These are phyloP conservation scores for Calyptommatus sinebrachiatus DNA, from an alignment of 2,113 vertebrate genomes.

Conservation along the genomic window DNA sequence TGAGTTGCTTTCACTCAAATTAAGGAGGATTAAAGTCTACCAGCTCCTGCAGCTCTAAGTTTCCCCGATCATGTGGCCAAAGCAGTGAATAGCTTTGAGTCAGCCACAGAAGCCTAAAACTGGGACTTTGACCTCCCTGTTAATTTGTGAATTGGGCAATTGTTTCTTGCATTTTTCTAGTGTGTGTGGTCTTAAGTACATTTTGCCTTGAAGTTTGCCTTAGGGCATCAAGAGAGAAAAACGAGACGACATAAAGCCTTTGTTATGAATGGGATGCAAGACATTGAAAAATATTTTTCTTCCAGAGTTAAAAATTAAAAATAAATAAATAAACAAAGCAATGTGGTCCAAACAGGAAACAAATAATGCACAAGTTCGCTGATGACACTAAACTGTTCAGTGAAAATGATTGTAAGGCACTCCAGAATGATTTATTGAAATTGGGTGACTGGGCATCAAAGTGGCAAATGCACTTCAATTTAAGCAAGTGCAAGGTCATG, in stretches of 20 bases:
- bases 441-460: no score
- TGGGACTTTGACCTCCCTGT: conserved; percentile 78
- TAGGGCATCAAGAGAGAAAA: conserved; percentile 75
- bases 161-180: conserved; percentile 52
- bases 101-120: conserved; percentile 75
- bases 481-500: no score
- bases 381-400: no score
- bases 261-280: conserved; percentile 64
- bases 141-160: conserved; percentile 83
- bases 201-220: conserved; percentile 76
- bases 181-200: conserved; percentile 73
- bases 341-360: neutral
- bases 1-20: conserved; percentile 92
- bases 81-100: conserved; percentile 74
- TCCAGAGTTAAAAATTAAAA: no score
- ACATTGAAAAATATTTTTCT: conserved; percentile 4
- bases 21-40: conserved; percentile 89
- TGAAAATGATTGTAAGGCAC: no score
- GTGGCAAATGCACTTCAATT: no score
- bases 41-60: conserved; percentile 75
- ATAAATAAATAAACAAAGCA: neutral
- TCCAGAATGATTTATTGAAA: no score
- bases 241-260: conserved; percentile 66
- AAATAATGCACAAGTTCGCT: no score
- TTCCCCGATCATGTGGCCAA: conserved; percentile 86